Evolutionary conservation across 1,140 invertebrate species (phyloP).

Genomic region (Colletes latitarsis): DNA sequence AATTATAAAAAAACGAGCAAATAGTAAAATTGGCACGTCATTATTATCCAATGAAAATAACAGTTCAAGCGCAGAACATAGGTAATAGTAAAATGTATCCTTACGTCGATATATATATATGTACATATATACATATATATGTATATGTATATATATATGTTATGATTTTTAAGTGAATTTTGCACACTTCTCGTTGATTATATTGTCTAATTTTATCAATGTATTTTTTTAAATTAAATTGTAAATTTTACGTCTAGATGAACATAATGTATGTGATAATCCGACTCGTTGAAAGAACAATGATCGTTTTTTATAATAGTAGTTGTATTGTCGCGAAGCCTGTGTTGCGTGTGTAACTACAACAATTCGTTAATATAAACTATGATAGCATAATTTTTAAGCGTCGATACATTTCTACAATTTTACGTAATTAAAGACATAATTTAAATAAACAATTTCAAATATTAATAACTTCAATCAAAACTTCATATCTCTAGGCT

Average conservation of each 20-base stretch:
- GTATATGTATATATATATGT: background rate
- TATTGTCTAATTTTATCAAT: background rate
- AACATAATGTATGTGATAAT: slow-evolving; percentile 38
- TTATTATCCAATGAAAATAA: background rate
- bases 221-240: slow-evolving; percentile 19
- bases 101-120: background rate
- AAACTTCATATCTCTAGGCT: slow-evolving; percentile 14
- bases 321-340: slow-evolving; percentile 67
- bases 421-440: slow-evolving; percentile 66
- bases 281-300: slow-evolving; percentile 32
- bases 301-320: slow-evolving; percentile 45
- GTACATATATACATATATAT: too few species aligned
- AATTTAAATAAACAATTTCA: slow-evolving; percentile 75
- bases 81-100: background rate
- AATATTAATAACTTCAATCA: slow-evolving; percentile 35
- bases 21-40: background rate
- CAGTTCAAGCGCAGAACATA: background rate
- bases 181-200: slow-evolving; percentile 2
- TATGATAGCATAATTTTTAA: slow-evolving; percentile 63
- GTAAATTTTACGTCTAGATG: slow-evolving; percentile 11
- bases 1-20: background rate
- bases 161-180: background rate
- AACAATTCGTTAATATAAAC: slow-evolving; percentile 54
- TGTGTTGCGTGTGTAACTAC: slow-evolving; percentile 59
- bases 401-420: slow-evolving; percentile 70